Percentiles rank a stretch among this genome's conserved stretches.
Evolutionary conservation across 2,888 invertebrate species (phyloP).

Genomic region (Mythimna impura): DNA sequence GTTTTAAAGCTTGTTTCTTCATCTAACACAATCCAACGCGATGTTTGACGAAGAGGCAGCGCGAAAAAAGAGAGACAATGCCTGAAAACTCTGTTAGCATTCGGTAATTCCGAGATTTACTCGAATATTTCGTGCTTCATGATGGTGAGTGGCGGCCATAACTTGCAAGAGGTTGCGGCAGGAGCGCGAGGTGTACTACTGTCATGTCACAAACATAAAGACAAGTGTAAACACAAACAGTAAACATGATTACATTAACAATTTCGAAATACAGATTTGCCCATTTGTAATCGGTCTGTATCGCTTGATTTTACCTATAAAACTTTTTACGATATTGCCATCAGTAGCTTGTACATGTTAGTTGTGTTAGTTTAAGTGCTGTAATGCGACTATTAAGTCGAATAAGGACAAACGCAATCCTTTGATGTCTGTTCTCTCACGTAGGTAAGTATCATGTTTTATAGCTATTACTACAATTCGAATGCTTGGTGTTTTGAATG

Average conservation of each 20-base stretch:
- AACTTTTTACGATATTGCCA: conserved; percentile 40
- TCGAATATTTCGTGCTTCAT: no score
- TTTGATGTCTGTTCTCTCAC: conserved; percentile 33
- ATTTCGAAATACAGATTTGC: conserved; percentile 12
- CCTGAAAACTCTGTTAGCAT: no score
- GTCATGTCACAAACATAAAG: not conserved
- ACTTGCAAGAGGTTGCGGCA: no score
- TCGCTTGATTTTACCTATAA: conserved; percentile 25
- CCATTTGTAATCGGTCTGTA: conserved; percentile 25
- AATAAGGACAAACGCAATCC: not conserved
- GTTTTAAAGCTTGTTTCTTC: no score
- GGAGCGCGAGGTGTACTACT: no score
- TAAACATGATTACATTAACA: not conserved
- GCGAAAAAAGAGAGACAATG: no score
- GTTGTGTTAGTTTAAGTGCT: conserved; percentile 11
- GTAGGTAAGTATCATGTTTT: conserved; percentile 25
- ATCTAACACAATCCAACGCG: no score
- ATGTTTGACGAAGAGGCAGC: no score
- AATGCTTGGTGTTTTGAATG: not conserved
- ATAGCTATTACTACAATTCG: conserved; percentile 12
- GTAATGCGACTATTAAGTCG: not conserved
- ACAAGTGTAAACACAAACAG: no score
- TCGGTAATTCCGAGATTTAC: no score
- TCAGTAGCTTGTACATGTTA: conserved; percentile 4
- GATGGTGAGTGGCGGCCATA: no score